Evolutionary conservation across 2,113 vertebrate species (phyloP).

Genomic region (Labeo rohita): DNA sequence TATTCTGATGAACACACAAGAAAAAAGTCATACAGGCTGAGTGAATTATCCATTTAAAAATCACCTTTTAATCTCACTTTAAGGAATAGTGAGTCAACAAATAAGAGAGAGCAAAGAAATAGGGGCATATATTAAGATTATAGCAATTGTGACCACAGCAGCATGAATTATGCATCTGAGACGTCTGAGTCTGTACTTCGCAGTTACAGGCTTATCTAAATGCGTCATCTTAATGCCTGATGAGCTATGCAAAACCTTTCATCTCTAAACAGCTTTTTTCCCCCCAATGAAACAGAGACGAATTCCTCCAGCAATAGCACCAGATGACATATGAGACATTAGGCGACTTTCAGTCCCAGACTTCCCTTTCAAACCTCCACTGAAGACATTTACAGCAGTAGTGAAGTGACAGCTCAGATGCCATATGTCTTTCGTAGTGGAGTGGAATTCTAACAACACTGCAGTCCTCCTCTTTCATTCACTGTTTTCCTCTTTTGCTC

Average conservation of each 20-base stretch:
- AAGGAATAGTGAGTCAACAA: constrained; percentile 24
- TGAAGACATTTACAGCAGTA: background rate
- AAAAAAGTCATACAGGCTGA: background rate
- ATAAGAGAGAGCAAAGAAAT: constrained; percentile 1
- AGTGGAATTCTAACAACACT: background rate
- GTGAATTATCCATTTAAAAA: constrained; percentile 44
- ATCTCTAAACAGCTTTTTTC: background rate
- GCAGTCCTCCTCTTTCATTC: background rate
- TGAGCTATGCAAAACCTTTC: constrained; percentile 28
- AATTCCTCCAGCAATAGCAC: constrained; percentile 14
- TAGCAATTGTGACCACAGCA: background rate
- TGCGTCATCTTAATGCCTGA: constrained; percentile 17
- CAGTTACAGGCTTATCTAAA: background rate
- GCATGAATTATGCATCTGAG: constrained; percentile 4
- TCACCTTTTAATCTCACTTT: constrained; percentile 51
- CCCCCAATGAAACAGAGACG: background rate
- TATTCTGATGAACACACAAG: background rate
- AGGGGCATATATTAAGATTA: background rate
- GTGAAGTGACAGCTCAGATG: background rate
- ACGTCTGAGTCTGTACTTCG: background rate
- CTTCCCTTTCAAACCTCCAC: background rate
- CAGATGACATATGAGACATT: constrained; percentile 17
- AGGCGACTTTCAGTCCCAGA: constrained; percentile 5
- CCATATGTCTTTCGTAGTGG: constrained; percentile 16
- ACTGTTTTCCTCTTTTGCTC: background rate